Evolutionary conservation across 2,888 invertebrate species (phyloP), one percentile per base, ranked within the genome.

Genomic region (Cryptocephalus moraei): DNA sequence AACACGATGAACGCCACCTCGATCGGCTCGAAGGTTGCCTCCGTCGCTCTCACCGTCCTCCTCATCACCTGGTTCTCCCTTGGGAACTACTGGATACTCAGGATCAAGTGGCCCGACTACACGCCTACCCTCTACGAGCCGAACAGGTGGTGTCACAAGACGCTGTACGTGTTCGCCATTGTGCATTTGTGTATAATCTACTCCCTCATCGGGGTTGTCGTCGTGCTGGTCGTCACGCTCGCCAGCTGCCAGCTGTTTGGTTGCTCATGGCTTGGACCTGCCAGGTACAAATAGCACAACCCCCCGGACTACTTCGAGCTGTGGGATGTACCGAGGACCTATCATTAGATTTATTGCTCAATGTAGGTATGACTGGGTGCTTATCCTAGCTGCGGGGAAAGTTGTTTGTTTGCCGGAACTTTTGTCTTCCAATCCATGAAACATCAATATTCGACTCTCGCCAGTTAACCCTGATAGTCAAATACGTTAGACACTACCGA

Each of bases 1-100:
- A 58, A 56, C 22, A 67, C 75, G 41, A 71, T 73, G 56, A 69
- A 76, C 32, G 75, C 76, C 55, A 62, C 71, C 47, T 70, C 75
- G 44, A 80, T 73, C 61, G 80, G 74, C 51, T 82, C 73, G 62
- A 79, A 71, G 56, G 73, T 82, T 50, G 82, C 83, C 9, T 84
- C 84, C 55, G 57, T 79, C 11, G 73, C 73, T 1, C 75, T 89
- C n/a, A 80, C 82, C 39, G 64, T 79, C 44, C 85, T 89, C 66
- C 75, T 88, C 8, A 67, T 82, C 59, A 74, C 75, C 42, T 89
- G 89, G 88, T 89, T 89, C 63, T 78, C 78, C 0, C 75, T 82
- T 56, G 89, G 88, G 32, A 88, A 87, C 70, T 81, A 81, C 65
- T 90, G 89, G 89, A 84, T 84, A 11, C 71, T 85, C 41, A 75